Percentiles rank a stretch among this genome's conserved stretches.
phyloP scores from a whole-genome alignment of 2,888 invertebrate genomes.

The Drosophila leonis region DNA sequence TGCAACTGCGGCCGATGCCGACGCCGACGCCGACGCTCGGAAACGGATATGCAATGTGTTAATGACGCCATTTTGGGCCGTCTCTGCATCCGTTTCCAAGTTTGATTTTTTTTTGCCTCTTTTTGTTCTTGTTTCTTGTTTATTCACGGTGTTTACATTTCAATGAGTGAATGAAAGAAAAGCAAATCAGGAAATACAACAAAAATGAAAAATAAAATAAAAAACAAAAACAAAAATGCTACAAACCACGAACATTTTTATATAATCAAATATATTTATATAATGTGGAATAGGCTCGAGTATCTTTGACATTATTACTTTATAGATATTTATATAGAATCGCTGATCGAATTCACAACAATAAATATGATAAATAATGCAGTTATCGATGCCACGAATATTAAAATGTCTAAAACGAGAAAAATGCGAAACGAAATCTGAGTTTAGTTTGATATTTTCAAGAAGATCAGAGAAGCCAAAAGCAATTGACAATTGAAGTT shows the following conservation, averaged over 20 bases:
- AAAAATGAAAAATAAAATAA: background rate
- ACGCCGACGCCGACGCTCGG: constrained; percentile 17
- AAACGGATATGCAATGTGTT: constrained; percentile 76
- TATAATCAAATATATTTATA: background rate
- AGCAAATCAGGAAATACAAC: constrained; percentile 9
- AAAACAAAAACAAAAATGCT: background rate
- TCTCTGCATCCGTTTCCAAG: constrained; percentile 7
- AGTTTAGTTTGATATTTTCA: no score
- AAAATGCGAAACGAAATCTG: background rate
- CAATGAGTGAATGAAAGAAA: constrained; percentile 27
- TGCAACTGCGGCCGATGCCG: constrained; percentile 4
- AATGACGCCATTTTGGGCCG: constrained; percentile 61
- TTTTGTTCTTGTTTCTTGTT: constrained; percentile 35
- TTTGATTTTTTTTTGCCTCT: constrained; percentile 10
- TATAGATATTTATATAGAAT: background rate
- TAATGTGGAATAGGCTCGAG: background rate
- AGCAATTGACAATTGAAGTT: no score
- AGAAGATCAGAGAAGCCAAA: no score
- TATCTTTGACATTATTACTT: background rate
- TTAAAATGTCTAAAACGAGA: no score
- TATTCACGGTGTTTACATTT: constrained; percentile 7
- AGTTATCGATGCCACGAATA: no score
- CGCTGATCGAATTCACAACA: no score
- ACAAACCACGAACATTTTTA: background rate
- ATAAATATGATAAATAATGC: no score